Conservation (phyloP, 2,888 invertebrate genomes). For the Willowsia nigromaculata region DNA sequence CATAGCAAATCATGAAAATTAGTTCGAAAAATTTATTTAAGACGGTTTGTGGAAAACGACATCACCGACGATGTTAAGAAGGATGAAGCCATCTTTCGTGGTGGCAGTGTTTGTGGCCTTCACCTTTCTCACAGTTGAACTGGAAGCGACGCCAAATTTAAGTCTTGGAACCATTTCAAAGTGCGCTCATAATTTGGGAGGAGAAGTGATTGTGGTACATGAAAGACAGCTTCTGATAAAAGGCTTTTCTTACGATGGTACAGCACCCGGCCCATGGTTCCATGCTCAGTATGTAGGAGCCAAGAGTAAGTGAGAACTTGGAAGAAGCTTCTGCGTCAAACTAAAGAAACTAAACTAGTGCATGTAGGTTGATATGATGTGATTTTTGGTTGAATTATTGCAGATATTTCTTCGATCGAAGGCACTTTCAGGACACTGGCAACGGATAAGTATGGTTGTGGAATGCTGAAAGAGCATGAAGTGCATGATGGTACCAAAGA, state of each 20-base stretch:
- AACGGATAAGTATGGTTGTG: constrained; percentile 21
- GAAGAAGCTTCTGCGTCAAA: too few relatives aligned
- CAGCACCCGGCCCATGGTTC: constrained; percentile 58
- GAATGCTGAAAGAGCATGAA: neutral
- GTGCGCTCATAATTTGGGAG: constrained; percentile 57
- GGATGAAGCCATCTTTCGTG: too few relatives aligned
- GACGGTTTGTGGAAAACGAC: too few relatives aligned
- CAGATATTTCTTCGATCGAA: too few relatives aligned
- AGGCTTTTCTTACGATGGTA: constrained; percentile 60
- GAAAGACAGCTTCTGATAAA: constrained; percentile 31
- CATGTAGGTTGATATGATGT: too few relatives aligned
- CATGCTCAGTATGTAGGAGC: constrained; percentile 7
- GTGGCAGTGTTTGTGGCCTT: too few relatives aligned
- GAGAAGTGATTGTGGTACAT: constrained; percentile 32
- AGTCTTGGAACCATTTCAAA: constrained; percentile 35
- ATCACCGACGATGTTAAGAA: too few relatives aligned
- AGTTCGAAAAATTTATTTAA: too few relatives aligned
- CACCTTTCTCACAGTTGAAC: neutral
- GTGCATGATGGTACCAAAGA: constrained; percentile 7
- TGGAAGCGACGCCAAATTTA: neutral
- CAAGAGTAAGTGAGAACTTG: neutral
- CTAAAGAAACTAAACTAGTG: too few relatives aligned
- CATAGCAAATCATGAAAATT: too few relatives aligned
- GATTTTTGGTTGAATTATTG: too few relatives aligned
- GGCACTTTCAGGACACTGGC: constrained; percentile 11